Conservation (phyloP, 2,113 vertebrate species). For the Oncorhynchus mykiss region DNA sequence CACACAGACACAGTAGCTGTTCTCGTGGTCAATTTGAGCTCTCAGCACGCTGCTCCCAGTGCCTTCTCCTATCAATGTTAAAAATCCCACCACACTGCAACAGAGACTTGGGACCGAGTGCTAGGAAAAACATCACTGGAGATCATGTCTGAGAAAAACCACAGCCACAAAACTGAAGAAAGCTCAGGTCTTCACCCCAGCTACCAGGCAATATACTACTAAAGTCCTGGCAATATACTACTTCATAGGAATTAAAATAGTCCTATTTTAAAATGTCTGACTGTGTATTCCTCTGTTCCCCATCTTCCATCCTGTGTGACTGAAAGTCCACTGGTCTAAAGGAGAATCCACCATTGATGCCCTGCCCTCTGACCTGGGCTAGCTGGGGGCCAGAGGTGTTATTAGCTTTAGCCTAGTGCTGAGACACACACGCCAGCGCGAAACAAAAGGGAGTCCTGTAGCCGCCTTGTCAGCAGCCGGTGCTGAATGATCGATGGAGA, state of each 20-base stretch:
- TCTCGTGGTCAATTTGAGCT: background rate
- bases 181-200: conserved; percentile 36
- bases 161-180: conserved; percentile 23
- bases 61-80: conserved; percentile 18
- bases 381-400: background rate
- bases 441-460: conserved; percentile 38
- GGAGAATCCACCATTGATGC: no score
- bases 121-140: background rate
- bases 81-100: conserved; percentile 23
- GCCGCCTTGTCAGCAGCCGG: conserved; percentile 53
- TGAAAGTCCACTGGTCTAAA: no score
- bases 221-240: no score
- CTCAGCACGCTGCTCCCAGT: background rate
- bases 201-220: background rate
- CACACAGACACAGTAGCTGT: conserved; percentile 4
- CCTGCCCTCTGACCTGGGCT: background rate
- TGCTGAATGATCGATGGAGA: conserved; percentile 40
- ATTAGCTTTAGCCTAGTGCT: background rate
- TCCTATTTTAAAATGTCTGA: no score
- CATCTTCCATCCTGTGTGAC: no score
- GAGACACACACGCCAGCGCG: conserved; percentile 1
- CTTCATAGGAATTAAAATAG: no score
- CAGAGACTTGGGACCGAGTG: conserved; percentile 1
- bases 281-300: no score
- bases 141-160: conserved; percentile 24